Evolutionary conservation across 2,797 vertebrate genomes (phyloP).

Genomic region (Oreortyx pictus): DNA sequence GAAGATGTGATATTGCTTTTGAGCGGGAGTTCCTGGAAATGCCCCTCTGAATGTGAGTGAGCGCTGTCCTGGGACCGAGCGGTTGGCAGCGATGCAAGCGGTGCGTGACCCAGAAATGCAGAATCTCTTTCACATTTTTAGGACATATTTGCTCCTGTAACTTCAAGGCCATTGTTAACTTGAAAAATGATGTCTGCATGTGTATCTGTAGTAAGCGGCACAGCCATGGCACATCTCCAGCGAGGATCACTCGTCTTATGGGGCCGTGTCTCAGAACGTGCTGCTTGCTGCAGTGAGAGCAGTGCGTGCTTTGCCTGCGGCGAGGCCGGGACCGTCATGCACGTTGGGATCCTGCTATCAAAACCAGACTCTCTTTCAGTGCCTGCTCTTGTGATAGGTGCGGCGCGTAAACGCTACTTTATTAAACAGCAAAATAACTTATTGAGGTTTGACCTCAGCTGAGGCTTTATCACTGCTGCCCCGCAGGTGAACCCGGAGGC

Average conservation of each 20-base stretch:
- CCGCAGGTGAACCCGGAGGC: conserved; percentile 78
- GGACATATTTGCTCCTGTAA: not conserved
- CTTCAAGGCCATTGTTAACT: not conserved
- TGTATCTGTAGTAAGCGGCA: not conserved
- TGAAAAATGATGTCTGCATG: not conserved
- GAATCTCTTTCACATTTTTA: not conserved
- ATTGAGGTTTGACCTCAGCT: conserved; percentile 72
- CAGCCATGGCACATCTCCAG: not conserved
- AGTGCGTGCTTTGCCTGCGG: not conserved
- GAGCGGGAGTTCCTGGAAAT: conserved; percentile 35
- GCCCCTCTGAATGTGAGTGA: not conserved
- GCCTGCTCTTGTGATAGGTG: conserved; percentile 31
- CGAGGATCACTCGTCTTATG: not conserved
- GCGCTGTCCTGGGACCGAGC: not conserved
- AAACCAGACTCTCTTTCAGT: conserved; percentile 43
- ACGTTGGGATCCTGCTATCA: not conserved
- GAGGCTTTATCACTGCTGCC: conserved; percentile 78
- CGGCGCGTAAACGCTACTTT: conserved; percentile 64
- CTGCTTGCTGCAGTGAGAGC: not conserved
- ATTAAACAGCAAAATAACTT: conserved; percentile 75
- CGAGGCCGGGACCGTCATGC: not conserved
- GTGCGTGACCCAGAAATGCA: conserved; percentile 32
- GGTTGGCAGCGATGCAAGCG: not conserved
- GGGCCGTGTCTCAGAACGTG: not conserved
- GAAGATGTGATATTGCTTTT: conserved; percentile 19